Evolutionary conservation across 2,888 invertebrate genomes (phyloP).

Genomic region (Petrolisthes cinctipes): DNA sequence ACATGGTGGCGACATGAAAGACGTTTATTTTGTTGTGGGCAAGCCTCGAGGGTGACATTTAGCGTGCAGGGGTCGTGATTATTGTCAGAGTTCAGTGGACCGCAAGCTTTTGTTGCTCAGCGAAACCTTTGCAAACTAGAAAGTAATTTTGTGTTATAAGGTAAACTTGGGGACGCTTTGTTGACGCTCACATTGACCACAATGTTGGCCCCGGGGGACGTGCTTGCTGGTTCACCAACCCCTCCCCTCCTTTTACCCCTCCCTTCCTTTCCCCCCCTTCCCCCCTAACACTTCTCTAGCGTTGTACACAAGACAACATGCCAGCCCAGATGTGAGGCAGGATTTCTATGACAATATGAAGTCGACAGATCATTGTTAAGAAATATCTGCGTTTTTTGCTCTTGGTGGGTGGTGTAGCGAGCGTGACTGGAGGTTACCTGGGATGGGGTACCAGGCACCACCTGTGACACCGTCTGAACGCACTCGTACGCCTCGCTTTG

Average conservation of each 20-base stretch:
- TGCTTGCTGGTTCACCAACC: neutral
- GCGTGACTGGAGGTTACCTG: neutral
- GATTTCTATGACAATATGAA: neutral
- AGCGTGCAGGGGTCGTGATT: conserved; percentile 27
- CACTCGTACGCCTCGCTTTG: conserved; percentile 12
- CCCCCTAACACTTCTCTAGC: neutral
- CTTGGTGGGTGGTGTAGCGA: neutral
- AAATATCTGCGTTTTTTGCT: neutral
- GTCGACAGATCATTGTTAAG: neutral
- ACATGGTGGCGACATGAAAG: conserved; percentile 9
- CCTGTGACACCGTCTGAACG: neutral
- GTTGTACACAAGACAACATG: neutral
- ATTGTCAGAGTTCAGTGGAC: conserved; percentile 47
- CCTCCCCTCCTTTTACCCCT: neutral
- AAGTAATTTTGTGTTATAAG: conserved; percentile 41
- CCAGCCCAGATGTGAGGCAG: neutral
- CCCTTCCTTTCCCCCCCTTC: neutral
- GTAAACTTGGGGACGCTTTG: conserved; percentile 29
- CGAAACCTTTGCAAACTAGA: conserved; percentile 44
- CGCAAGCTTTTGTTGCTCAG: conserved; percentile 41
- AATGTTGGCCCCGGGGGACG: conserved; percentile 9
- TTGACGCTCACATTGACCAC: conserved; percentile 13
- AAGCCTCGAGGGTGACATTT: conserved; percentile 37
- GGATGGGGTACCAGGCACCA: conserved; percentile 19
- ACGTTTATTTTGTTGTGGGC: conserved; percentile 13